phyloP scores from a whole-genome alignment of 1,140 invertebrate genomes.

The Penaeus vannamei region DNA sequence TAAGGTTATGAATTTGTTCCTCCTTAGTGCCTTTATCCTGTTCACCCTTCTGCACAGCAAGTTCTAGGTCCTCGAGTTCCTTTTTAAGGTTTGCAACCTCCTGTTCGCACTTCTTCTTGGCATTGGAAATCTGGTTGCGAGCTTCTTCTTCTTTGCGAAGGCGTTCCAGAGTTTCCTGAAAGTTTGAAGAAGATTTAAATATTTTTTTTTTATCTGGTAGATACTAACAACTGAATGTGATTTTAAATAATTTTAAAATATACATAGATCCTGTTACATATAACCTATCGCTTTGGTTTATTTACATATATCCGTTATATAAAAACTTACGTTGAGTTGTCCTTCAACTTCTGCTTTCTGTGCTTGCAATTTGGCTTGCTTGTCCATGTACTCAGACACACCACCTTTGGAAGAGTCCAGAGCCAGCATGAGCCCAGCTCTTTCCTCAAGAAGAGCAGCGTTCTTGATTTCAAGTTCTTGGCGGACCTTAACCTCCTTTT shows the following conservation, averaged over 20 bases:
- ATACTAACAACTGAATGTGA: too few relatives aligned
- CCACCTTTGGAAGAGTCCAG: slow-evolving; percentile 93
- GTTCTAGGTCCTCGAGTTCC: too few relatives aligned
- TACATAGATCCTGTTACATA: too few relatives aligned
- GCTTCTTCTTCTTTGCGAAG: slow-evolving; percentile 62
- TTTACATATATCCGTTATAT: too few relatives aligned
- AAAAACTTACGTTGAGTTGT: slow-evolving; percentile 88
- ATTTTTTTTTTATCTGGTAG: too few relatives aligned
- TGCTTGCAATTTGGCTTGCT: slow-evolving; percentile 89
- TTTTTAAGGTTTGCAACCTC: too few relatives aligned
- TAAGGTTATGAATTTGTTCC: too few relatives aligned
- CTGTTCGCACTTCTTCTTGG: slow-evolving; percentile 69
- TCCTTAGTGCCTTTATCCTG: too few relatives aligned
- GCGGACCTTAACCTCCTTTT: slow-evolving; percentile 93
- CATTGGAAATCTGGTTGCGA: slow-evolving; percentile 67
- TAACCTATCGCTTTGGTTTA: too few relatives aligned
- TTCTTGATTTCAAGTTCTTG: slow-evolving; percentile 97
- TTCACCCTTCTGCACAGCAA: too few relatives aligned
- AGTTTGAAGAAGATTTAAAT: too few relatives aligned
- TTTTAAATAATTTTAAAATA: too few relatives aligned
- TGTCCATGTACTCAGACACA: slow-evolving; percentile 91
- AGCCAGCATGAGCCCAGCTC: slow-evolving; percentile 88
- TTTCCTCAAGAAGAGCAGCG: slow-evolving; percentile 84
- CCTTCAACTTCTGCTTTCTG: slow-evolving; percentile 97
- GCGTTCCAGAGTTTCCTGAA: slow-evolving; percentile 78